phyloP scores from a whole-genome alignment of 2,888 invertebrate genomes.

The Epinotia demarniana region DNA sequence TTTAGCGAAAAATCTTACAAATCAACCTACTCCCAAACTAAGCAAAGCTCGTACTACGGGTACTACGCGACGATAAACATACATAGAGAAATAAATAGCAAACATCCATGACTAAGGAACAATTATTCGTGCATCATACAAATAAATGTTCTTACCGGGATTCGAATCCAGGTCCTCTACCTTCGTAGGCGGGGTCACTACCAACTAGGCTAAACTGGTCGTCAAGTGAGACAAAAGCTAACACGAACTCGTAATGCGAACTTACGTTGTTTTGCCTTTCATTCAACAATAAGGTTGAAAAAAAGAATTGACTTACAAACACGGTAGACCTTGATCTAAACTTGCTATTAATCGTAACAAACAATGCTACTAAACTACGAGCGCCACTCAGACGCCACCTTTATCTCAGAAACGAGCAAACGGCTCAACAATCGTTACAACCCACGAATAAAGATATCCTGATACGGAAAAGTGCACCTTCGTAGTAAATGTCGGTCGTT shows the following conservation, averaged over 20 bases:
- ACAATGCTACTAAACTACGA: neutral
- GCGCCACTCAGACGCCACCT: conserved; percentile 60
- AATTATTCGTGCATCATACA: too few relatives aligned
- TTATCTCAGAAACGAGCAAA: conserved; percentile 70
- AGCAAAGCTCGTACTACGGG: too few relatives aligned
- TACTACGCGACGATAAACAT: too few relatives aligned
- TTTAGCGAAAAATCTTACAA: too few relatives aligned
- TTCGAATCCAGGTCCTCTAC: too few relatives aligned
- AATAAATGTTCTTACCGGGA: too few relatives aligned
- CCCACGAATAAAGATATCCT: conserved; percentile 51
- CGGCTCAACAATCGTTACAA: conserved; percentile 69
- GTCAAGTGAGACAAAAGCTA: neutral
- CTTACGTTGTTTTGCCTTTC: neutral
- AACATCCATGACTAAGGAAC: too few relatives aligned
- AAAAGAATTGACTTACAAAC: neutral
- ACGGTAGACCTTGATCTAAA: neutral
- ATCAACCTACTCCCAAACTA: too few relatives aligned
- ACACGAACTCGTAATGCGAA: neutral
- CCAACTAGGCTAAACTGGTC: too few relatives aligned
- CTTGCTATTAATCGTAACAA: neutral
- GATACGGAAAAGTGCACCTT: neutral
- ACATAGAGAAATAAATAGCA: too few relatives aligned
- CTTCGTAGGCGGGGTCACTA: too few relatives aligned
- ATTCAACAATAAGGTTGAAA: neutral
- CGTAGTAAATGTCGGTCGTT: neutral